Conservation (phyloP, 2,113 vertebrate genomes). For the Ceratotherium simum region DNA sequence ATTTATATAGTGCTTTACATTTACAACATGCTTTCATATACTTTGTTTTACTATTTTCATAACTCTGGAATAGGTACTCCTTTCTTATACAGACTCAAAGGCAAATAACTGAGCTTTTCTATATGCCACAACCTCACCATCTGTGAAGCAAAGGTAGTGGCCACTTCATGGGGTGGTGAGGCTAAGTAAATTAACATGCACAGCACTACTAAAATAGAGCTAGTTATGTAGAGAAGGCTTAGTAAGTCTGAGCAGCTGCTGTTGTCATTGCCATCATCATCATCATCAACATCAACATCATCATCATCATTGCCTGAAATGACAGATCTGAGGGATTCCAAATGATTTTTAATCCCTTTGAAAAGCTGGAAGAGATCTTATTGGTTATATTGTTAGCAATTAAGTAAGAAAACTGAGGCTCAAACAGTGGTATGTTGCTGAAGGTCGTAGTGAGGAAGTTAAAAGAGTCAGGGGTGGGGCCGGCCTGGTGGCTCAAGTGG, state of each 20-base stretch:
- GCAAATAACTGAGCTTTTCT: background rate
- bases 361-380: background rate
- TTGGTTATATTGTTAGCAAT: background rate
- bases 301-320: background rate
- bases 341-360: background rate
- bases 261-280: background rate
- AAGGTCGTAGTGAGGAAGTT: background rate
- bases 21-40: background rate
- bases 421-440: background rate
- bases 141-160: background rate
- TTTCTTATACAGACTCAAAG: background rate
- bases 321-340: background rate
- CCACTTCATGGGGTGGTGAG: background rate
- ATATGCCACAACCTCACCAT: background rate
- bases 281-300: too few relatives aligned
- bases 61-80: background rate
- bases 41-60: background rate
- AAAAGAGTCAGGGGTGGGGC: background rate
- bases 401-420: background rate
- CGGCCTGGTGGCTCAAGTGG: too few relatives aligned
- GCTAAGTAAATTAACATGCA: background rate
- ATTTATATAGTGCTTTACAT: background rate
- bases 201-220: background rate
- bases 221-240: too few relatives aligned
- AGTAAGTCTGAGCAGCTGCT: background rate